Conservation (phyloP, 2,797 vertebrate genomes). For the Sibirionetta formosa region DNA sequence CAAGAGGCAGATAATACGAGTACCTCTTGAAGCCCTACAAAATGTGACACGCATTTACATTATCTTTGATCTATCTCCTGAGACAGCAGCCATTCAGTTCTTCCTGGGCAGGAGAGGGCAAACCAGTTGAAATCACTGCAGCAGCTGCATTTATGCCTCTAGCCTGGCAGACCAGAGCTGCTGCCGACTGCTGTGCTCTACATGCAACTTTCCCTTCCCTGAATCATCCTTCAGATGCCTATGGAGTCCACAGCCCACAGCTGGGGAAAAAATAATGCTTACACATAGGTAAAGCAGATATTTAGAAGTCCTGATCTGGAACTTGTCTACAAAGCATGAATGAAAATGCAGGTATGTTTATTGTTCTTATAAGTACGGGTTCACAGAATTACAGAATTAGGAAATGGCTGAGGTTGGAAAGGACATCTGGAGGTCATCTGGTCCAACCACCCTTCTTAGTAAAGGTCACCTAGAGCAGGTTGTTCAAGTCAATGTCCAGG, state of each 20-base stretch:
- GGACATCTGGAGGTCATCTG: background rate
- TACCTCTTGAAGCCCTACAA: background rate
- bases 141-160: slow-evolving; percentile 18
- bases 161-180: background rate
- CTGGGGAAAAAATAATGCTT: background rate
- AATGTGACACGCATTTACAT: background rate
- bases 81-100: background rate
- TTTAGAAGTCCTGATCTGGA: background rate
- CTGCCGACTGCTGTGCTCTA: background rate
- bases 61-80: background rate
- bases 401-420: background rate
- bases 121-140: background rate
- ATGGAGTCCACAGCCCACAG: background rate
- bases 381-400: background rate
- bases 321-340: background rate
- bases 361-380: background rate
- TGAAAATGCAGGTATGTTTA: background rate
- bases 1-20: background rate
- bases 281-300: background rate
- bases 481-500: background rate
- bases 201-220: background rate
- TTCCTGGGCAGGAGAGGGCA: background rate
- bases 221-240: slow-evolving; percentile 26
- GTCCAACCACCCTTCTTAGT: background rate
- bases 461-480: background rate